phyloP scores from a whole-genome alignment of 2,113 vertebrate species.

The Etheostoma spectabile region DNA sequence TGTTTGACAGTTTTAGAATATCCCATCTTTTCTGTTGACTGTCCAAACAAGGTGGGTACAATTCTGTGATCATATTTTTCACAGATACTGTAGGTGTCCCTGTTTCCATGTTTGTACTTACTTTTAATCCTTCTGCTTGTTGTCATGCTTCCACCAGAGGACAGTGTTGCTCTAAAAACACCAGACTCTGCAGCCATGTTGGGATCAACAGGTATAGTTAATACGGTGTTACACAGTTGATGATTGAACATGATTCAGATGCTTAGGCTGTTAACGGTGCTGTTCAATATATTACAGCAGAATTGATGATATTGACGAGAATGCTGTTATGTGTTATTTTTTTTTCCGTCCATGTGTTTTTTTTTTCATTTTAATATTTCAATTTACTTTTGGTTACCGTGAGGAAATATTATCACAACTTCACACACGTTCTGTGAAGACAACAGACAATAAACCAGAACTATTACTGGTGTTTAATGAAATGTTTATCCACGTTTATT shows the following conservation, averaged over 20 bases:
- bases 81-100: background rate
- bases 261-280: conserved; percentile 34
- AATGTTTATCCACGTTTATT: background rate
- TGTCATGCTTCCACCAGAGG: conserved; percentile 72
- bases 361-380: background rate
- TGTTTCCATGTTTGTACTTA: conserved; percentile 4
- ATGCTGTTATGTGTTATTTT: background rate
- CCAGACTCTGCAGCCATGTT: background rate
- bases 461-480: background rate
- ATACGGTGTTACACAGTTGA: conserved; percentile 20
- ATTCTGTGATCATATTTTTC: background rate
- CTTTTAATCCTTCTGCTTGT: background rate
- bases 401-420: background rate
- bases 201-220: conserved; percentile 75
- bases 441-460: background rate
- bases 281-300: conserved; percentile 13
- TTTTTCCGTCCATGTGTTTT: background rate
- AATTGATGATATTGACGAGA: conserved; percentile 22
- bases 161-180: conserved; percentile 76
- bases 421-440: background rate
- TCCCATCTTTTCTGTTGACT: background rate
- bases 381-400: background rate
- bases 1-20: background rate
- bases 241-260: conserved; percentile 39
- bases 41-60: background rate